A percentile compares a stretch with the other conserved stretches of the same genome.
Conservation (phyloP, 1,140 invertebrate genomes). For the Achroia grisella region DNA sequence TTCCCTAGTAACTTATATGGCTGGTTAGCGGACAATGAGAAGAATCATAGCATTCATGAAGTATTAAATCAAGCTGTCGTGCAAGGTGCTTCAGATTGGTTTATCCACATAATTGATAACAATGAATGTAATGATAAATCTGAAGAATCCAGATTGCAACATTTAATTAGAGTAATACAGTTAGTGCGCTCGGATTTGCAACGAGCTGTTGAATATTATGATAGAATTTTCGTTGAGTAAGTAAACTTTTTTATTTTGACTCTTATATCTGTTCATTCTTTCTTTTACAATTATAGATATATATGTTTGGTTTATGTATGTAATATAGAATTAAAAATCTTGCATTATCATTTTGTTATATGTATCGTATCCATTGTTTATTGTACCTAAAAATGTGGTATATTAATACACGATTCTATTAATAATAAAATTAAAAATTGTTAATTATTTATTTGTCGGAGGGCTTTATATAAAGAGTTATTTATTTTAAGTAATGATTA, state of each 20-base stretch:
- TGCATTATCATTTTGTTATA: too few species aligned
- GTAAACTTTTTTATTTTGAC: conserved; percentile 42
- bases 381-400: too few species aligned
- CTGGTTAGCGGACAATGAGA: conserved; percentile 74
- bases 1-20: conserved; percentile 82
- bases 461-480: too few species aligned
- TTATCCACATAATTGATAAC: conserved; percentile 81
- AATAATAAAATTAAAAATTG: too few species aligned
- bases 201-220: conserved; percentile 85
- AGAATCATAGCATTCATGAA: conserved; percentile 74
- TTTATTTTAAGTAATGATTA: too few species aligned
- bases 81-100: conserved; percentile 85
- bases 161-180: conserved; percentile 88
- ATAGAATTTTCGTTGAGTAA: conserved; percentile 87
- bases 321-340: too few species aligned
- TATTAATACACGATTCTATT: too few species aligned
- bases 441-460: too few species aligned
- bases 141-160: conserved; percentile 79
- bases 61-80: conserved; percentile 80
- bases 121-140: conserved; percentile 76
- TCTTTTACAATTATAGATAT: too few species aligned
- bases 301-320: too few species aligned
- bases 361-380: too few species aligned
- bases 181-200: conserved; percentile 87
- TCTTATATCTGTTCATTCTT: neutral